phyloP scores from a whole-genome alignment of 2,888 invertebrate genomes.

The Apamea sordens region DNA sequence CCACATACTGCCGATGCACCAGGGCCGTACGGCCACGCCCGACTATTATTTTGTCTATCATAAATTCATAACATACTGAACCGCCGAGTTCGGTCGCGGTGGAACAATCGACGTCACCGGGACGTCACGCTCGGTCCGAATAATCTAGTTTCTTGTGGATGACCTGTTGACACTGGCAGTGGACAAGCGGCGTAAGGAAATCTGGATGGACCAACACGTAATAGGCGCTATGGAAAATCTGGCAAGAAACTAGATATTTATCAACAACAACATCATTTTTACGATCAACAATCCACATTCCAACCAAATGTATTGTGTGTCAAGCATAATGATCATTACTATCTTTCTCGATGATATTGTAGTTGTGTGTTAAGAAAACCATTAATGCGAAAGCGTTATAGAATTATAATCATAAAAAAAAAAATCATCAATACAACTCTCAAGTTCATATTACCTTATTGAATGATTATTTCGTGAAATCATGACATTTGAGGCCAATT shows the following conservation, averaged over 20 bases:
- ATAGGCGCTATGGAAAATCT: background rate
- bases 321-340: background rate
- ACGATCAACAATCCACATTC: background rate
- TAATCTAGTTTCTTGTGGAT: background rate
- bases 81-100: background rate
- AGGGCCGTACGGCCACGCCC: no score
- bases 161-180: background rate
- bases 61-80: background rate
- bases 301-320: background rate
- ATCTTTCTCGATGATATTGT: background rate
- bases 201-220: no score
- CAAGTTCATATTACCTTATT: no score
- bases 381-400: background rate
- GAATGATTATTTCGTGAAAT: no score
- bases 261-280: background rate
- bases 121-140: background rate
- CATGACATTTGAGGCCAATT: no score
- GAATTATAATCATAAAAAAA: no score
- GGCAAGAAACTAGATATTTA: background rate
- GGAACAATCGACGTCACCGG: background rate
- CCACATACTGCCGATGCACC: no score
- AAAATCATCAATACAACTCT: no score
- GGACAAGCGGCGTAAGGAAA: no score
- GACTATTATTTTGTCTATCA: background rate
- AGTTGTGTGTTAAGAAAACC: background rate